Evolutionary conservation across 2,113 vertebrate genomes (phyloP).

Genomic region (Paradoxurus hermaphroditus): DNA sequence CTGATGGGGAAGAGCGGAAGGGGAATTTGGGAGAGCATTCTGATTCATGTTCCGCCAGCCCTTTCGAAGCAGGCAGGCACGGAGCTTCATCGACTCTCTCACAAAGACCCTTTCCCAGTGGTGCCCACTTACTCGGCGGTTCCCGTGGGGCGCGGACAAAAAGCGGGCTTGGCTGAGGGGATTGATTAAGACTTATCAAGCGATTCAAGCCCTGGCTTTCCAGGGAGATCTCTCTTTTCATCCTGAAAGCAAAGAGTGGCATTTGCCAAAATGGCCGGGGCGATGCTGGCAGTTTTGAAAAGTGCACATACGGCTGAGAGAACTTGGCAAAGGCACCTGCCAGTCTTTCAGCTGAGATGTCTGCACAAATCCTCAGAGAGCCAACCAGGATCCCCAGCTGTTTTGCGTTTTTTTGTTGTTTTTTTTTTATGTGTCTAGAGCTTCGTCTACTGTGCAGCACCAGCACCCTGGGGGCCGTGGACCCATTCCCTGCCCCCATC

Average conservation of each 20-base stretch:
- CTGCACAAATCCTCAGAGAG: background rate
- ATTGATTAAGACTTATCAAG: accelerated
- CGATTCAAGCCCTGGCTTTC: background rate
- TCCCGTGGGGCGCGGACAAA: background rate
- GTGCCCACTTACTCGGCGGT: background rate
- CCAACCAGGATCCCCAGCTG: too few relatives aligned
- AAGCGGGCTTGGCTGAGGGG: background rate
- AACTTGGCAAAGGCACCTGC: background rate
- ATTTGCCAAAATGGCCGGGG: background rate
- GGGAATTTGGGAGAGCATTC: background rate
- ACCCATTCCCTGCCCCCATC: accelerated
- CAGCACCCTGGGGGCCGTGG: too few relatives aligned
- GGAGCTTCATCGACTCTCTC: background rate
- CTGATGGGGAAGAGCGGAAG: background rate
- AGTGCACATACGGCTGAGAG: accelerated
- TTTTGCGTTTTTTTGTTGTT: too few relatives aligned
- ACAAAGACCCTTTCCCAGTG: accelerated
- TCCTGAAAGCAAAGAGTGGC: background rate
- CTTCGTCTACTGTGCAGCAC: background rate
- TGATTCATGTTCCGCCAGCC: background rate
- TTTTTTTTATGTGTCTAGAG: too few relatives aligned
- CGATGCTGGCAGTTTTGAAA: background rate
- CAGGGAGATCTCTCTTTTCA: background rate
- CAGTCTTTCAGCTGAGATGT: too few relatives aligned
- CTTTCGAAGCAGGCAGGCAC: background rate